Evolutionary conservation across 2,888 invertebrate genomes (phyloP).

Genomic region (Xestia rhomboidea): DNA sequence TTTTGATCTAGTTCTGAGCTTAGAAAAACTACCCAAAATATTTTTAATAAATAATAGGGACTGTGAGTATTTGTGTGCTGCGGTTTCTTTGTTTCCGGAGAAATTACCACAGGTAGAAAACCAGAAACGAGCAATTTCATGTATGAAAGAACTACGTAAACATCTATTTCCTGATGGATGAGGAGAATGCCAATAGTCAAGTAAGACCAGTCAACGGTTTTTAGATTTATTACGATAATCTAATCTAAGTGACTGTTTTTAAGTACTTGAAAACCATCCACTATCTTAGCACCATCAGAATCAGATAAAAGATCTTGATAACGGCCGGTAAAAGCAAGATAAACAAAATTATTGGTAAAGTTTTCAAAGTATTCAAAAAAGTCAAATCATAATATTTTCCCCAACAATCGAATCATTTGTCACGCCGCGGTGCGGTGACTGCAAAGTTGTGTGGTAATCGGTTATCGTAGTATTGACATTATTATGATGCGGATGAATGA

Average conservation of each 20-base stretch:
- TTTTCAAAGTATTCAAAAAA: too few species aligned
- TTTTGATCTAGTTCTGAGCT: too few species aligned
- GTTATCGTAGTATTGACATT: too few species aligned
- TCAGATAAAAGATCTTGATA: not conserved
- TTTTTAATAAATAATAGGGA: not conserved
- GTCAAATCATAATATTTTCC: too few species aligned
- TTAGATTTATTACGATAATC: not conserved
- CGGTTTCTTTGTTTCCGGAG: conserved; percentile 1
- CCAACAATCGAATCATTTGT: too few species aligned
- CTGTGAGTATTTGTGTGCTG: not conserved
- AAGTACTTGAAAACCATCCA: too few species aligned
- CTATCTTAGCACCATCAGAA: too few species aligned
- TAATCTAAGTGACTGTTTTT: not conserved
- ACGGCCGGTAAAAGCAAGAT: not conserved
- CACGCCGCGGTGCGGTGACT: too few species aligned
- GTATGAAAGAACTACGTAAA: conserved; percentile 6
- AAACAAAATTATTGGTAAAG: too few species aligned
- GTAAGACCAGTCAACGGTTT: not conserved
- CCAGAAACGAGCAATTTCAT: conserved; percentile 27
- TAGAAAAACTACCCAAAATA: too few species aligned
- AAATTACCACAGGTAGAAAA: not conserved
- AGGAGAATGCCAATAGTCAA: not conserved
- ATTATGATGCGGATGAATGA: too few species aligned
- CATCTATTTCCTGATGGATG: not conserved
- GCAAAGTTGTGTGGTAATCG: too few species aligned